These are phyloP conservation scores for Tiliqua scincoides DNA, from an alignment of 2,113 vertebrate genomes.

Conservation along the genomic window DNA sequence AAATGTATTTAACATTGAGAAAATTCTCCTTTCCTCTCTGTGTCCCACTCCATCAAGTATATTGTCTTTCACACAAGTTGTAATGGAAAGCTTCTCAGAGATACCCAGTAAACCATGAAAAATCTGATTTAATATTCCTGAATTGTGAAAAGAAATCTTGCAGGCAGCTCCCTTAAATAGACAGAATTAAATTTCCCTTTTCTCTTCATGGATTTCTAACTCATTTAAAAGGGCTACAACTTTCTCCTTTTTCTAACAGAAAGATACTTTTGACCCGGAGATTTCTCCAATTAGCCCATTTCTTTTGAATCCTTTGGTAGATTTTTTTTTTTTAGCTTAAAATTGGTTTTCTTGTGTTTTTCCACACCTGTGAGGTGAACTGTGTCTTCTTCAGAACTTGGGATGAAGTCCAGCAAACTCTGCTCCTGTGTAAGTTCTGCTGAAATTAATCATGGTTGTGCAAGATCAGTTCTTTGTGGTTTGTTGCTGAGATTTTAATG, in stretches of 20 bases:
- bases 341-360: constrained; percentile 43
- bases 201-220: background rate
- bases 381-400: constrained; percentile 34
- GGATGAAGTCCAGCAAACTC: background rate
- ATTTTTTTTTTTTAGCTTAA: constrained; percentile 31
- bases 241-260: constrained; percentile 2
- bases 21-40: rapidly evolving
- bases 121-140: rapidly evolving
- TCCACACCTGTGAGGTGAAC: constrained; percentile 44
- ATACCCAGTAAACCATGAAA: background rate
- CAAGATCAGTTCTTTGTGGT: background rate
- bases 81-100: background rate
- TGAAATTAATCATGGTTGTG: background rate
- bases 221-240: constrained; percentile 27
- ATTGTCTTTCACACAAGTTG: background rate
- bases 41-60: background rate
- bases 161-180: background rate
- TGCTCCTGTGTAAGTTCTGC: background rate
- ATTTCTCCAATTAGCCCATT: constrained; percentile 30
- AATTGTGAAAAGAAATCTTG: background rate
- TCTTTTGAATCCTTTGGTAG: constrained; percentile 59
- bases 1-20: background rate
- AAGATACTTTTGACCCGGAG: constrained; percentile 36
- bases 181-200: background rate
- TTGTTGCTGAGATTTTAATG: background rate